Conservation (phyloP, 2,797 vertebrate genomes). For the Carduelis carduelis region DNA sequence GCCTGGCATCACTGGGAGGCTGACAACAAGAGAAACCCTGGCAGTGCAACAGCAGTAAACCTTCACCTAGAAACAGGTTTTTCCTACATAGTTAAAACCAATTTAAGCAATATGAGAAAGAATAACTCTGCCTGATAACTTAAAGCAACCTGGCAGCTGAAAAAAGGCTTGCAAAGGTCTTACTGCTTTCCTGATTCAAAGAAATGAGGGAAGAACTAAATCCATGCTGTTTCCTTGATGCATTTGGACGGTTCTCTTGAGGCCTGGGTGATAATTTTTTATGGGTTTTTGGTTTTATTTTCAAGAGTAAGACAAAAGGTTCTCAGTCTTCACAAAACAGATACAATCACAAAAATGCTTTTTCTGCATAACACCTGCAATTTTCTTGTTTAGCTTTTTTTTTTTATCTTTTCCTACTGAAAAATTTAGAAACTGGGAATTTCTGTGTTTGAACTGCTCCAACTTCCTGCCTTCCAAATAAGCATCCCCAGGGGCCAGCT, state of each 20-base stretch:
- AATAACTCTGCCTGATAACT: neutral
- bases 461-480: rapidly evolving
- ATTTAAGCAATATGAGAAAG: neutral
- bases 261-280: neutral
- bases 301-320: neutral
- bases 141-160: neutral
- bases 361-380: neutral
- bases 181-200: neutral
- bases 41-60: neutral
- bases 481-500: neutral
- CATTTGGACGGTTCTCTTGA: rapidly evolving
- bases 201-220: neutral
- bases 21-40: neutral
- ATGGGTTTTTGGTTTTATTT: too few relatives aligned
- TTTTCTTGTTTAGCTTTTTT: neutral
- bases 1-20: neutral
- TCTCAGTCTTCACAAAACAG: neutral
- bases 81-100: neutral
- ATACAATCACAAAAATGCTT: neutral
- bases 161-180: neutral
- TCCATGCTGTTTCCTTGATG: neutral
- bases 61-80: neutral
- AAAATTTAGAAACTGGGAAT: neutral
- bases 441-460: neutral
- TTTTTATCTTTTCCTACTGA: neutral